Base-by-base conservation (phyloP, 2,888 invertebrate species). In the Chrysolina oricalcia region DNA sequence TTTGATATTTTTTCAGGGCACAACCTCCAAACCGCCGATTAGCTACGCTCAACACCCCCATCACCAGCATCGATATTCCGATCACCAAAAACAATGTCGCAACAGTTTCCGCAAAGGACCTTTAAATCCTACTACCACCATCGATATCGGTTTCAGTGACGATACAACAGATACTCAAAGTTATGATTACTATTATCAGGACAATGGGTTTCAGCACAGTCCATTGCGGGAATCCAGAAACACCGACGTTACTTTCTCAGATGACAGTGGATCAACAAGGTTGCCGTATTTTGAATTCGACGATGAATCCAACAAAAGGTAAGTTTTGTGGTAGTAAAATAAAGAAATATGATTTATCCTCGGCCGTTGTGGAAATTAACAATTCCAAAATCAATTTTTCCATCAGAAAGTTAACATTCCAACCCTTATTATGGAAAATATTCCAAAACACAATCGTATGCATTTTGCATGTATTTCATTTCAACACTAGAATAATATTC, bases 241-340 rank as follows among this genome's bases (percentile, higher is more conserved):
- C 73, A 81, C 81, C 9, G 84, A 83, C 68, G 82, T 81, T 74
- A 83, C 83, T 40, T 84, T 85, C 73, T 86, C 86, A 15, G 87
- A 87, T 53, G 87, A 86, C 62, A 88, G 87, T 68, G 87, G 85
- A 15, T 85, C 86, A 9, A 84, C 85, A n/a, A 81, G 86, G 65
- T 80, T 86, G 21, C 86, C 86, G 19, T 85, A 86, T 75, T 85
- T 85, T 74, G 85, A 85, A 48, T 83, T 84, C 69, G 83, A 83
- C 67, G 84, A 87, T 68, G 83, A 84, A 65, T 83, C 85, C 41
- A 82, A 81, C 17, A 84, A 85, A 64, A 82, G 86, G 68, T 80
- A n/a, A 53, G 66, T 53, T 35, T 81, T 79, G 0, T 46, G 23
- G 46, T 8, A n/a, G 27, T 83, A 83, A 13, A 43, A 43, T 27